Conservation (phyloP, 2,888 invertebrate species). For the Lepidocyrtoides sp. region DNA sequence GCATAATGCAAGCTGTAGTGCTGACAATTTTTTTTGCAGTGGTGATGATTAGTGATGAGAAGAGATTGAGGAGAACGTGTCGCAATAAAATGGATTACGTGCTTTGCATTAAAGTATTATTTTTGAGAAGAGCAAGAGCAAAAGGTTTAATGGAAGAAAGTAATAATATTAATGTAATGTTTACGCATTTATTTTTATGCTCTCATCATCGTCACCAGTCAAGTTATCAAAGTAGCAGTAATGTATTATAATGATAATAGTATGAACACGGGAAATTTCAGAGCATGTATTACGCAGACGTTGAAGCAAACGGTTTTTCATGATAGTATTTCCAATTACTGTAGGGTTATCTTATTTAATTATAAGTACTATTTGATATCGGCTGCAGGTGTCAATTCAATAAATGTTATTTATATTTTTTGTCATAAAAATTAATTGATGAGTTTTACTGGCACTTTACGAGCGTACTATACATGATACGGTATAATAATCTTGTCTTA, state of each 20-base stretch:
- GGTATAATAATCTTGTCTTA: no score
- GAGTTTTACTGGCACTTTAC: not conserved
- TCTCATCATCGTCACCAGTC: constrained; percentile 3
- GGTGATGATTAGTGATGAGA: constrained; percentile 38
- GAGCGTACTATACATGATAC: no score
- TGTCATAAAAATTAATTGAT: not conserved
- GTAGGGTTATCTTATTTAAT: no score
- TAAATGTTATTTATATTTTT: constrained; percentile 17
- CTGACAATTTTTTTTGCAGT: not conserved
- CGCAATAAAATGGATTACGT: constrained; percentile 73
- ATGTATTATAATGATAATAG: not conserved
- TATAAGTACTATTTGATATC: no score
- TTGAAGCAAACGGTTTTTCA: not conserved
- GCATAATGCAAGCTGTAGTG: not conserved
- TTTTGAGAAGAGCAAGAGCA: not conserved
- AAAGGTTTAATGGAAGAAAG: not conserved
- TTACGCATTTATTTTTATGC: constrained; percentile 19
- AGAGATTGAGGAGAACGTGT: constrained; percentile 52
- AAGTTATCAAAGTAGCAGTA: not conserved
- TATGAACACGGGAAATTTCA: not conserved
- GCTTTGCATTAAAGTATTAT: constrained; percentile 51
- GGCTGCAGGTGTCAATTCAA: constrained; percentile 57
- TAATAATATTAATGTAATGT: not conserved
- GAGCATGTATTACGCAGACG: constrained; percentile 9
- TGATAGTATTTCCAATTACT: no score